Evolutionary conservation across 2,113 vertebrate species (phyloP), one percentile per base, ranked within the genome.

Genomic region (Hippocampus guttulatus): DNA sequence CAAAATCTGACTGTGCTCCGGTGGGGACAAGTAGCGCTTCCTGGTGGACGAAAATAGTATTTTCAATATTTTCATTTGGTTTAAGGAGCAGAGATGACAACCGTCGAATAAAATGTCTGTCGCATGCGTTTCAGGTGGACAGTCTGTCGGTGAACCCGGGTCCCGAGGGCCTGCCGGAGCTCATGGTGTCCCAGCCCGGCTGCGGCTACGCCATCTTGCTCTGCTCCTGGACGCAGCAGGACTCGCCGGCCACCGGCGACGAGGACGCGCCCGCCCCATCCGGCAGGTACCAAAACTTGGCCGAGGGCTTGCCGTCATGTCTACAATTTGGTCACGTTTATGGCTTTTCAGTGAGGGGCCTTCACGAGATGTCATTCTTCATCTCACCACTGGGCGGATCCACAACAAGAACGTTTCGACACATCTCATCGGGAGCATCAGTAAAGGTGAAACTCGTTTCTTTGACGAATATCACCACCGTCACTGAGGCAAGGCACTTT

Each of bases 391-490:
- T 0, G 96, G 96, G 67, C 93, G 97, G 68, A 99, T 97, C 81
- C 97, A 99, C 90, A 98, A 99, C 88, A 98, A 99, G 86, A 98
- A 98, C 0, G 96, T 99, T 64, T 99, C 97, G 69, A 99, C 97
- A 66, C 97, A 98, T 71, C 92, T 99, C 0, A 94, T 98, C 27
- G 97, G 96, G 67, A 98, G 93, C 91, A 98, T 99, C 75, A 92
- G 88, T 64, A 92, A 92, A 92, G 93, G 92, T 94, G 62, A 16
- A 14, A 58, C 23, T 10, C 6, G 8, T 20, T 51, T 18, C 1
- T 20, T 51, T 2, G 49, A 49, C 25, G 23, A 45, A 45, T 45
- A 3, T 45, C 9, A 45, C 43, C 0, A 45, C 12, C 12, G 10
- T 45, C 9, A 12, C 12, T 45, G 10, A 45, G 41, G 8, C 11